Conservation (phyloP, 2,797 vertebrate genomes). For the Anomalospiza imberbis region DNA sequence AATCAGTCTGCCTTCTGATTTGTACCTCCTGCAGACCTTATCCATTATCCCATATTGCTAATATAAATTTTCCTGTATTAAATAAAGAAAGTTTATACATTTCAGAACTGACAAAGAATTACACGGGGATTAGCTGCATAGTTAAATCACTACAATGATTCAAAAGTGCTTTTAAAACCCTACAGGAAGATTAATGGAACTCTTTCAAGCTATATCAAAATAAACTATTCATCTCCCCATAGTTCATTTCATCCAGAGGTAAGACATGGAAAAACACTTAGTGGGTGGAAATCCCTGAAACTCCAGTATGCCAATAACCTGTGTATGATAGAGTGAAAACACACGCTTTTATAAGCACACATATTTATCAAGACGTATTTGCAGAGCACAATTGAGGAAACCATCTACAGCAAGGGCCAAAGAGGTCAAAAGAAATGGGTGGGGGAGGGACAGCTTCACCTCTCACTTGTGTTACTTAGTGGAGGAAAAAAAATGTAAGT, state of each 20-base stretch:
- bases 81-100: not conserved
- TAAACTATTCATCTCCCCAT: not conserved
- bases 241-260: not conserved
- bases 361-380: not conserved
- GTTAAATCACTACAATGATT: not conserved
- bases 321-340: not conserved
- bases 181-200: not conserved
- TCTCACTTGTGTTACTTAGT: not conserved
- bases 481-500: not conserved
- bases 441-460: not conserved
- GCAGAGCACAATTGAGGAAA: not conserved
- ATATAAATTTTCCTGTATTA: not conserved
- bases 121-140: not conserved
- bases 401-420: not conserved
- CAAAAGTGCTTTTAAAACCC: not conserved
- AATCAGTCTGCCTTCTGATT: not conserved
- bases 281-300: not conserved
- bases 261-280: not conserved
- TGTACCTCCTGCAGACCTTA: not conserved
- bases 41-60: not conserved
- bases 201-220: not conserved
- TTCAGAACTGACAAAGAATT: not conserved
- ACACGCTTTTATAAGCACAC: not conserved
- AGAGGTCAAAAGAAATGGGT: not conserved
- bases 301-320: not conserved